Evolutionary conservation across 2,888 invertebrate species (phyloP).

Genomic region (Drepana falcataria): DNA sequence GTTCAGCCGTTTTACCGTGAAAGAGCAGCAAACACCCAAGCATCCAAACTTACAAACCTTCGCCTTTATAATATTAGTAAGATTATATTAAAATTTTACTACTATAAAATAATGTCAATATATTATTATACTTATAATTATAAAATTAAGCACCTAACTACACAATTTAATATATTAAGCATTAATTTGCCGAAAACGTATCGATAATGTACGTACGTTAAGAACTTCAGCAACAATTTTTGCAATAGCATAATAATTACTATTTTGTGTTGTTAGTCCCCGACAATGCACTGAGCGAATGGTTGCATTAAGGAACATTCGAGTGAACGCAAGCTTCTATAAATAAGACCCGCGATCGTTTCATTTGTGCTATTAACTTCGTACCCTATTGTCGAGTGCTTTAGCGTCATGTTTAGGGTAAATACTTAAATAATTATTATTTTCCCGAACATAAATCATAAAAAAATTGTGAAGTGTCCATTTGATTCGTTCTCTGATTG

Average conservation of each 20-base stretch:
- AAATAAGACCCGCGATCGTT: constrained; percentile 46
- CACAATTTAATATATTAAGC: too few relatives aligned
- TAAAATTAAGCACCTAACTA: too few relatives aligned
- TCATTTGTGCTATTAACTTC: constrained; percentile 39
- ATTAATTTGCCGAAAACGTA: too few relatives aligned
- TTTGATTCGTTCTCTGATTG: background rate
- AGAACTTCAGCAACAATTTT: constrained; percentile 8
- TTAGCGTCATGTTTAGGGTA: constrained; percentile 54
- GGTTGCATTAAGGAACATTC: constrained; percentile 47
- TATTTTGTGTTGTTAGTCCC: constrained; percentile 17
- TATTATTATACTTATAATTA: too few relatives aligned
- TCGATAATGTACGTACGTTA: too few relatives aligned
- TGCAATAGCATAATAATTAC: constrained; percentile 11
- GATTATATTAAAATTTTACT: too few relatives aligned
- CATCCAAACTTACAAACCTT: too few relatives aligned
- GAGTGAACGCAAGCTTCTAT: constrained; percentile 62
- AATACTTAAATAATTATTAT: constrained; percentile 13
- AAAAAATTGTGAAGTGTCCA: background rate
- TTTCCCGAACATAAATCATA: background rate
- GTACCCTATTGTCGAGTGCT: constrained; percentile 45
- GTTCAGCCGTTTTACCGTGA: too few relatives aligned
- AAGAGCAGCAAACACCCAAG: too few relatives aligned
- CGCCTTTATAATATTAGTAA: too few relatives aligned
- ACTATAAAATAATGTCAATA: too few relatives aligned
- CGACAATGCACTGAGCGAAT: constrained; percentile 23